A percentile compares a stretch with the other conserved stretches of the same genome.
These are phyloP conservation scores for Litoditis marina DNA, from an alignment of 2,888 invertebrate genomes.

Conservation along the genomic window DNA sequence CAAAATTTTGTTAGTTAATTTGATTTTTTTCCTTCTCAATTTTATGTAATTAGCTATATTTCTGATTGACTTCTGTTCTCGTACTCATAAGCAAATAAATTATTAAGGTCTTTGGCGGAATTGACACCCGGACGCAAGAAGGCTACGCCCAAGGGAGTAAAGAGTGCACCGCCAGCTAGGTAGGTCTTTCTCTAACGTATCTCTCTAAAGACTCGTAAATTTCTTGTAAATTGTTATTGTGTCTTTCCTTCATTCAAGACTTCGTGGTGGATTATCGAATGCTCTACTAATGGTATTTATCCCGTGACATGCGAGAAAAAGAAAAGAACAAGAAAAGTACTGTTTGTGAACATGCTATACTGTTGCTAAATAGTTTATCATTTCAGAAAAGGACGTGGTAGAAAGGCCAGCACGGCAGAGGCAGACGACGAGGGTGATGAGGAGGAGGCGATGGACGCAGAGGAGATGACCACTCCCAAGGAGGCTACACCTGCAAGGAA, in stretches of 20 bases:
- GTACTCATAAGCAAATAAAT: too few relatives aligned
- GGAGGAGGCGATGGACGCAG: constrained; percentile 10
- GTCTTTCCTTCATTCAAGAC: too few relatives aligned
- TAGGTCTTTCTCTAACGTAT: not conserved
- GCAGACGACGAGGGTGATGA: not conserved
- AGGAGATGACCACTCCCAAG: constrained; percentile 4
- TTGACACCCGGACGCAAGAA: constrained; percentile 27
- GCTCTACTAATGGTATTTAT: too few relatives aligned
- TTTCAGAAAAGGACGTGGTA: not conserved
- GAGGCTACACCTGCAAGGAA: constrained; percentile 9
- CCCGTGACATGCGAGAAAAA: not conserved
- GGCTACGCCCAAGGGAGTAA: not conserved
- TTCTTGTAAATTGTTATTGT: too few relatives aligned
- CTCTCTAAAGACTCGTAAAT: too few relatives aligned
- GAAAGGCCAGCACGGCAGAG: not conserved
- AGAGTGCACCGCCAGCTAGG: constrained; percentile 8
- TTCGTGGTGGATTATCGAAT: too few relatives aligned
- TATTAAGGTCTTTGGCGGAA: constrained; percentile 31
- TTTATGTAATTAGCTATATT: too few relatives aligned
- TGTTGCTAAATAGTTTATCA: not conserved
- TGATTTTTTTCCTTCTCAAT: too few relatives aligned
- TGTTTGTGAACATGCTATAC: not conserved
- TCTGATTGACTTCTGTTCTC: too few relatives aligned
- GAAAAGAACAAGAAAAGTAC: not conserved
- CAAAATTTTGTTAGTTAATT: too few relatives aligned